Conservation (phyloP, 2,113 vertebrate genomes). For the Trichechus manatus region DNA sequence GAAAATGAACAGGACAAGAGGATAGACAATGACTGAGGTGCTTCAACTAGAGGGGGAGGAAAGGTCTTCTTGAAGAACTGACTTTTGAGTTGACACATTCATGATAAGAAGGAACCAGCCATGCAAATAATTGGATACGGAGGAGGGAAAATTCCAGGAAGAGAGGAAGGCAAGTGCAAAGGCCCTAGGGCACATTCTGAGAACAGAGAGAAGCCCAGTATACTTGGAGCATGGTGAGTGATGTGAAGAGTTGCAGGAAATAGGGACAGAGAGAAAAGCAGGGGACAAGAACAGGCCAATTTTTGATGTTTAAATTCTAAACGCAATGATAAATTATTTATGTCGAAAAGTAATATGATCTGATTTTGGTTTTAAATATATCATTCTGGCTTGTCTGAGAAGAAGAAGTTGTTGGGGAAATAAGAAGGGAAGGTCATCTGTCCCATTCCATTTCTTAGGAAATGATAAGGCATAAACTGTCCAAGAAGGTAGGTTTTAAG, state of each 20-base stretch:
- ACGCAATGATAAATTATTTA: background rate
- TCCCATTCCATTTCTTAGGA: background rate
- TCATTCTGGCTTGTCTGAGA: background rate
- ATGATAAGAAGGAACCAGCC: background rate
- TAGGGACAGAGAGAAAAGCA: background rate
- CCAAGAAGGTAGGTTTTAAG: background rate
- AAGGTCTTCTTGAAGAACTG: background rate
- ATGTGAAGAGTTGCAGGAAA: background rate
- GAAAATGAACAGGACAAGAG: background rate
- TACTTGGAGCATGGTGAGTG: background rate
- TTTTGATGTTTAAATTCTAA: slow-evolving; percentile 53
- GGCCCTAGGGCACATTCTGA: background rate
- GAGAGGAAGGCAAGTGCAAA: background rate
- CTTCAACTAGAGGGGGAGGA: background rate
- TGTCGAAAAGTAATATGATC: background rate
- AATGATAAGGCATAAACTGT: background rate
- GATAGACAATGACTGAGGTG: background rate
- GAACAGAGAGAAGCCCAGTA: background rate
- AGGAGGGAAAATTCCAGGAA: background rate
- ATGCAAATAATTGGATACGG: background rate
- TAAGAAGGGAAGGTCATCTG: background rate
- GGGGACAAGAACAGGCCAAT: background rate
- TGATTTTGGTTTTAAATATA: slow-evolving; percentile 28
- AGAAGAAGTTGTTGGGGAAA: background rate
- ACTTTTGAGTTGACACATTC: background rate